phyloP scores from a whole-genome alignment of 2,888 invertebrate species.

The Dicyrtomina minuta region DNA sequence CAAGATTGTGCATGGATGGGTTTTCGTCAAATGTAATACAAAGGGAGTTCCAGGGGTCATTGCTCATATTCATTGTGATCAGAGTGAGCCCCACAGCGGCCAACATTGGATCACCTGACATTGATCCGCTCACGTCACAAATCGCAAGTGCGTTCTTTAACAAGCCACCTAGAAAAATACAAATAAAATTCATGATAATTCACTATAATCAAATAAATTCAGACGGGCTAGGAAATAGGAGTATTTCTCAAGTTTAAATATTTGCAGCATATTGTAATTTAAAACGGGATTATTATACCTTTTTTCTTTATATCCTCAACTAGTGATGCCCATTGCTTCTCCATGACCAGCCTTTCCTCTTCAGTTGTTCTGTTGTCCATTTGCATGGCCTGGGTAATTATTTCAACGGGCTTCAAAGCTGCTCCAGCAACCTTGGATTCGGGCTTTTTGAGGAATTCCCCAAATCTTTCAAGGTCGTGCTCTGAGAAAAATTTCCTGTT shows the following conservation, averaged over 20 bases:
- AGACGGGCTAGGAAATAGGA: conserved; percentile 30
- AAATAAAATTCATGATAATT: no score
- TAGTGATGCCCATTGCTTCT: conserved; percentile 43
- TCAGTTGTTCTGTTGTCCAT: background rate
- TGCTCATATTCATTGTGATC: conserved; percentile 35
- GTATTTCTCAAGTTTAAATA: no score
- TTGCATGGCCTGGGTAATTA: conserved; percentile 33
- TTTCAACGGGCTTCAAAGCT: conserved; percentile 43
- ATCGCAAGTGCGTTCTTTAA: conserved; percentile 38
- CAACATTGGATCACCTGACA: conserved; percentile 43
- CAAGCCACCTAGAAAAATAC: conserved; percentile 15
- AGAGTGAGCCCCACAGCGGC: conserved; percentile 45
- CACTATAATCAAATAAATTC: no score
- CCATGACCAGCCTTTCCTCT: conserved; percentile 12
- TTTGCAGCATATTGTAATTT: background rate
- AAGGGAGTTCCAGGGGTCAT: conserved; percentile 37
- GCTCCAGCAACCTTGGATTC: conserved; percentile 44
- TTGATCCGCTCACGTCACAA: conserved; percentile 47
- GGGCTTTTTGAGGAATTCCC: conserved; percentile 26
- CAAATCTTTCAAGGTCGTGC: conserved; percentile 39
- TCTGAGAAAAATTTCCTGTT: conserved; percentile 34
- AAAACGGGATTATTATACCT: conserved; percentile 12
- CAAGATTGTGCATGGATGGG: conserved; percentile 33
- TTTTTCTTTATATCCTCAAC: conserved; percentile 36
- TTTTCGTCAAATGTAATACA: conserved; percentile 40